phyloP scores from a whole-genome alignment of 92 coral and sea anemone species.

The Parazoanthus atlanticus region DNA sequence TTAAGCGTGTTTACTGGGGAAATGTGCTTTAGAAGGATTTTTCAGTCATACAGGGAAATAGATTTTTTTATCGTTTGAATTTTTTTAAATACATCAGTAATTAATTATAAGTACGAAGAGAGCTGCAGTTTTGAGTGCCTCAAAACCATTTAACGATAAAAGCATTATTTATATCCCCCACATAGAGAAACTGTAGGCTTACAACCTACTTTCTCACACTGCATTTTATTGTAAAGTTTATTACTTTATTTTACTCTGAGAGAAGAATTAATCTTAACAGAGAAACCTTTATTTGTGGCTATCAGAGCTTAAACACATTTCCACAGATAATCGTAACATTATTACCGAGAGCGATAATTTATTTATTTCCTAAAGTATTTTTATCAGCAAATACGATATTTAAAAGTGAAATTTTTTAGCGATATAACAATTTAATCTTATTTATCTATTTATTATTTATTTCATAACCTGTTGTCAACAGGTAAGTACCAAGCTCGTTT shows the following conservation, averaged over 20 bases:
- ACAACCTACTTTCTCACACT: no score
- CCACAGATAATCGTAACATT: slow-evolving; percentile 1
- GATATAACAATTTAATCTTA: background rate
- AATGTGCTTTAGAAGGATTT: background rate
- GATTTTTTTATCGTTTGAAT: background rate
- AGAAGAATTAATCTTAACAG: background rate
- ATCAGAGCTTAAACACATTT: background rate
- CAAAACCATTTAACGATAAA: background rate
- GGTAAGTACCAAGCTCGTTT: background rate
- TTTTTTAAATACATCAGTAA: background rate
- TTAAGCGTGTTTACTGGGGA: no score
- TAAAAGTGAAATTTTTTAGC: slow-evolving; percentile 12
- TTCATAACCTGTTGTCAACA: background rate
- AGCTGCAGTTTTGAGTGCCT: background rate
- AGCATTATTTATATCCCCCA: background rate
- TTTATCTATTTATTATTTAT: background rate
- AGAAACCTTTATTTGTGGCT: background rate
- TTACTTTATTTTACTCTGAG: background rate
- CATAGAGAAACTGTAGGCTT: background rate
- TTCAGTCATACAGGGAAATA: background rate
- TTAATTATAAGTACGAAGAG: no score
- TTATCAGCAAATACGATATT: slow-evolving; percentile 18
- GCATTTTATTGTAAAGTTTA: no score
- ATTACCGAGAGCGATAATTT: background rate
- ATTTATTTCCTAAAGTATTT: slow-evolving; percentile 13